These are phyloP conservation scores for Zaprionus davidi DNA, from an alignment of 1,140 invertebrate genomes.

Conservation along the genomic window DNA sequence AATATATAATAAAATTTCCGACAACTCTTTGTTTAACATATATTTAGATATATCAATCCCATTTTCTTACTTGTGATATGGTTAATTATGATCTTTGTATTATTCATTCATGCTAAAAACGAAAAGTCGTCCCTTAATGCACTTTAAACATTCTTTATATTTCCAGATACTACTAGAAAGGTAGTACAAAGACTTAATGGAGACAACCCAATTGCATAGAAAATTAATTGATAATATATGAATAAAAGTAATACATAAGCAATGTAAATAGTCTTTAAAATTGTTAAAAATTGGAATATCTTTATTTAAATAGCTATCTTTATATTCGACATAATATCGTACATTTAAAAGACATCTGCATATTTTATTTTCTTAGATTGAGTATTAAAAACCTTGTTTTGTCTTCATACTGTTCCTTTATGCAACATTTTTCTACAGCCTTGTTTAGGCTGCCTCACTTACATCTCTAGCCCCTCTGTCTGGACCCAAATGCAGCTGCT, in stretches of 20 bases:
- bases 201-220: neutral
- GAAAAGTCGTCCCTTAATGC: no score
- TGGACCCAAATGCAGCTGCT: conserved; percentile 32
- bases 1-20: no score
- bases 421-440: neutral
- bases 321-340: neutral
- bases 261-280: neutral
- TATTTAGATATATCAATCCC: no score
- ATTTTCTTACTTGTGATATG: no score
- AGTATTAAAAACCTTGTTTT: neutral
- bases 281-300: neutral
- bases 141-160: no score
- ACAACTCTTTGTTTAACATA: no score
- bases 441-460: neutral
- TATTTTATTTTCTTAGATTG: neutral
- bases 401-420: neutral
- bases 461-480: neutral
- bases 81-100: no score
- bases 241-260: neutral
- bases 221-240: neutral
- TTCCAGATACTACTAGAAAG: no score
- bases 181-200: neutral
- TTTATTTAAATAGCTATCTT: neutral
- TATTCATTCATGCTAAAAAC: no score
- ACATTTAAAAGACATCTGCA: neutral